Conservation (phyloP, 2,888 invertebrate genomes). For the Orthosia incerta region DNA sequence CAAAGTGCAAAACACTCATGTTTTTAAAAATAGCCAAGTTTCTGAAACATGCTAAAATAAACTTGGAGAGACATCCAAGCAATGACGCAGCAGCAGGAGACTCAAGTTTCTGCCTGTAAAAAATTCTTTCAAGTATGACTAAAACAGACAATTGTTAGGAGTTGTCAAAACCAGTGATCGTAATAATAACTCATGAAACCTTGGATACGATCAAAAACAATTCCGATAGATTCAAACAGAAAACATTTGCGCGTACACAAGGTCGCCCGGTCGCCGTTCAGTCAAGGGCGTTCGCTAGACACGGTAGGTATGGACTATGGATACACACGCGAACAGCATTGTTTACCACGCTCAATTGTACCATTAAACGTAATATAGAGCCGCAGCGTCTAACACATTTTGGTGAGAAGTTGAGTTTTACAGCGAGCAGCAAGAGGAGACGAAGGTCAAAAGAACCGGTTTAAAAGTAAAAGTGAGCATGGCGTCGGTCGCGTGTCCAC, state of each 20-base stretch:
- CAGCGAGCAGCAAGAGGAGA: constrained; percentile 66
- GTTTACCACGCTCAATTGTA: constrained; percentile 72
- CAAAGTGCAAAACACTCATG: constrained; percentile 9
- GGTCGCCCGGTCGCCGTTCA: constrained; percentile 88
- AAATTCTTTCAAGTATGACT: constrained; percentile 28
- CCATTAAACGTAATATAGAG: constrained; percentile 50
- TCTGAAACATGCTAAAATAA: constrained; percentile 23
- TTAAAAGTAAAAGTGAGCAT: constrained; percentile 89
- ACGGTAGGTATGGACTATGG: constrained; percentile 75
- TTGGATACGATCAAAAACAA: constrained; percentile 78
- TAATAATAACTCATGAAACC: constrained; percentile 65
- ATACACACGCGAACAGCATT: constrained; percentile 72
- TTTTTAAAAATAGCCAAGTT: constrained; percentile 36
- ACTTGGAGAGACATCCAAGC: constrained; percentile 13
- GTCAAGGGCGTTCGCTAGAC: constrained; percentile 90
- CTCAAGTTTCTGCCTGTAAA: neutral
- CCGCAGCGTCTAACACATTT: constrained; percentile 55
- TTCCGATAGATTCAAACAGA: constrained; percentile 84
- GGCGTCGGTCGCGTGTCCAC: constrained; percentile 85
- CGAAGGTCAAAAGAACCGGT: constrained; percentile 86
- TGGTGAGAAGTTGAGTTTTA: constrained; percentile 56
- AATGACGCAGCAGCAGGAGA: constrained; percentile 17
- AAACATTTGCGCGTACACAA: constrained; percentile 85
- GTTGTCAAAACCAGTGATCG: constrained; percentile 57
- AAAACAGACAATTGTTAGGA: constrained; percentile 42